A percentile compares a stretch with the other conserved stretches of the same genome.
Evolutionary conservation across 2,888 invertebrate genomes (phyloP).

Genomic region (Drosophila mettleri): DNA sequence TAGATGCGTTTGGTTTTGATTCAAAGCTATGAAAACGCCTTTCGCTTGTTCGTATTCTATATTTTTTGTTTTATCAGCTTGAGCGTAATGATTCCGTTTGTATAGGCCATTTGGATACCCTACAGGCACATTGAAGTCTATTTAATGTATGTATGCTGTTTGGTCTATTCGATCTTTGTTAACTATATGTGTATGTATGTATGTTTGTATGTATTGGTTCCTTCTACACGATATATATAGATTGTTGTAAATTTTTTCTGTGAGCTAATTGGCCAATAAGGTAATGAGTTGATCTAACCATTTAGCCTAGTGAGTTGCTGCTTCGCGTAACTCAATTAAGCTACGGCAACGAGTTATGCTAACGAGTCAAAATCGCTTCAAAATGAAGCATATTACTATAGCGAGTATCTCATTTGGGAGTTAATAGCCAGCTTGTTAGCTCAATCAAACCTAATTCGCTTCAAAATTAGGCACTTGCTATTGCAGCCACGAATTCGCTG

Average conservation of each 20-base stretch:
- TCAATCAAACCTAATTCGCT: too few relatives aligned
- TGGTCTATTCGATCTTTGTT: not conserved
- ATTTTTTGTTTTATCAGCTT: constrained; percentile 21
- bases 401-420: not conserved
- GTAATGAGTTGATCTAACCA: not conserved
- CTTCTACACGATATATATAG: not conserved
- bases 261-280: not conserved
- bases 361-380: not conserved
- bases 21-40: constrained; percentile 24
- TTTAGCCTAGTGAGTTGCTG: not conserved
- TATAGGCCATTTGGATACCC: constrained; percentile 20
- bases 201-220: not conserved
- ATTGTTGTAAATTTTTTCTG: not conserved
- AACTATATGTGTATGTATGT: not conserved
- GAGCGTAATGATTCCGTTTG: not conserved
- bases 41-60: constrained; percentile 5
- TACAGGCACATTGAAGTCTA: constrained; percentile 16
- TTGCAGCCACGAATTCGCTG: not conserved
- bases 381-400: not conserved
- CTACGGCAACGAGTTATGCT: too few relatives aligned
- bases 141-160: not conserved
- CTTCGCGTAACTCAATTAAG: too few relatives aligned
- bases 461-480: not conserved
- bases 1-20: constrained; percentile 50
- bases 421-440: too few relatives aligned